These are phyloP conservation scores for Torymus texanus DNA, from an alignment of 2,888 invertebrate species.

Conservation along the genomic window DNA sequence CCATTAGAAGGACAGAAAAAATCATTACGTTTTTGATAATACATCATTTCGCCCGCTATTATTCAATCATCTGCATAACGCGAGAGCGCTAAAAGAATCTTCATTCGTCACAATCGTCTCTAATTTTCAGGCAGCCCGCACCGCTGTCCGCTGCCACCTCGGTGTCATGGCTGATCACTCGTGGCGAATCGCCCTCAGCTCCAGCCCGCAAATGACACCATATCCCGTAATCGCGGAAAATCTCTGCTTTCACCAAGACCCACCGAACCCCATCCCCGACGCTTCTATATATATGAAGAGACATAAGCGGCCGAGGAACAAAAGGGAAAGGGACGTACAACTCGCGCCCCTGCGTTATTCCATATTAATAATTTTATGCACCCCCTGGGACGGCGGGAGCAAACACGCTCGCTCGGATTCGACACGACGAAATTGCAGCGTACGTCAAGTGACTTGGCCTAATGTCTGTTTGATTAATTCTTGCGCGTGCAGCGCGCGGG, in stretches of 20 bases:
- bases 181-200: neutral
- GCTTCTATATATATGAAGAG: neutral
- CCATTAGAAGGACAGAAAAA: no score
- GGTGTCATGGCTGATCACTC: constrained; percentile 31
- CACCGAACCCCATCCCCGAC: no score
- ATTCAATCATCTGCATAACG: no score
- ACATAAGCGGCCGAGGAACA: neutral
- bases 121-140: no score
- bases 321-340: neutral
- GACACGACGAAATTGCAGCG: constrained; percentile 64
- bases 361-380: constrained; percentile 71
- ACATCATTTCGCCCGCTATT: no score
- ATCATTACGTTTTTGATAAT: no score
- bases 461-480: constrained; percentile 74
- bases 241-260: constrained; percentile 45
- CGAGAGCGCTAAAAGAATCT: no score
- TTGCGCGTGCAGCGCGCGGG: constrained; percentile 16
- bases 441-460: constrained; percentile 69
- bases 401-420: constrained; percentile 66
- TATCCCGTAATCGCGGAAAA: constrained; percentile 48
- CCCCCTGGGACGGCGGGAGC: constrained; percentile 61
- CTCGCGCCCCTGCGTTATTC: constrained; percentile 11
- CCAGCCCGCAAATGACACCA: constrained; percentile 4
- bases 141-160: neutral
- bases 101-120: no score